These are phyloP conservation scores for Schizopygopsis malacanthus DNA, from an alignment of 2,797 vertebrate genomes.

Conservation along the genomic window DNA sequence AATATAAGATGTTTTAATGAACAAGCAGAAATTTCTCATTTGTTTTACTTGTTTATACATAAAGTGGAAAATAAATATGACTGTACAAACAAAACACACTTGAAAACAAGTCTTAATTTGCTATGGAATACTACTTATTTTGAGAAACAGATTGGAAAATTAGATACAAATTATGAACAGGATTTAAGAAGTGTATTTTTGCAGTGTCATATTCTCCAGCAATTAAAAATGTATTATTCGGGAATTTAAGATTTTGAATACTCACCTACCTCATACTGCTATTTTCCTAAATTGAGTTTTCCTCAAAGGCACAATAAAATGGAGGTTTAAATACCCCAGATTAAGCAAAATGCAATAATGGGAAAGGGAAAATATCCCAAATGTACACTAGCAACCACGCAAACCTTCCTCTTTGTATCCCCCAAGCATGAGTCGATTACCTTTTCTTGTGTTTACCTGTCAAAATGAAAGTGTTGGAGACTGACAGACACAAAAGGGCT, in stretches of 20 bases:
- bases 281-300: background rate
- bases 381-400: background rate
- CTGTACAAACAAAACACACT: background rate
- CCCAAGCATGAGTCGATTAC: conserved; percentile 61
- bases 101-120: background rate
- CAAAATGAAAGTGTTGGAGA: conserved; percentile 71
- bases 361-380: background rate
- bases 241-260: background rate
- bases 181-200: background rate
- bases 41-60: background rate
- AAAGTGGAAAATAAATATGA: background rate
- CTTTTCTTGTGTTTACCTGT: conserved; percentile 70
- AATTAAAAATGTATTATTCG: background rate
- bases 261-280: background rate
- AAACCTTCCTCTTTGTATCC: conserved; percentile 50
- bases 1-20: background rate
- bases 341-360: background rate
- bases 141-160: background rate
- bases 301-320: background rate
- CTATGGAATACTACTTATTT: background rate
- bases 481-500: conserved; percentile 76
- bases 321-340: background rate
- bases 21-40: background rate
- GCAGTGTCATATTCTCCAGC: background rate
- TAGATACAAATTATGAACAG: background rate